Evolutionary conservation across 2,797 vertebrate genomes (phyloP).

Genomic region (Chrosomus eos): DNA sequence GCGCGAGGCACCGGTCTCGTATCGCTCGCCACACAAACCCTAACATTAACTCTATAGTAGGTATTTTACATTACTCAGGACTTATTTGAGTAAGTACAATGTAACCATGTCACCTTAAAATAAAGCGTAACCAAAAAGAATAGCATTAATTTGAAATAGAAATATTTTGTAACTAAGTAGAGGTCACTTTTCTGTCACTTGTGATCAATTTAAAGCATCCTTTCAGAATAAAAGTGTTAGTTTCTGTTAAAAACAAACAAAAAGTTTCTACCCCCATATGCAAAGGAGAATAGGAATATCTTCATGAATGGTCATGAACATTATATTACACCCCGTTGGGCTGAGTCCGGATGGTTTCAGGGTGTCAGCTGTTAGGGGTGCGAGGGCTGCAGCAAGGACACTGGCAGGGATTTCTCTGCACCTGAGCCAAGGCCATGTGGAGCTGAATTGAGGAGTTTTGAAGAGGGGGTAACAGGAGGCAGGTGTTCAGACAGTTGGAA

Average conservation of each 20-base stretch:
- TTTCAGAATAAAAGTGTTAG: neutral
- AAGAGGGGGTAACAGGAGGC: constrained; percentile 49
- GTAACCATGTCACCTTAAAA: too few relatives aligned
- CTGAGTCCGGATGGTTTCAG: constrained; percentile 34
- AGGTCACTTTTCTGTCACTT: neutral
- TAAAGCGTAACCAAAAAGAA: neutral
- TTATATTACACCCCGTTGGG: neutral
- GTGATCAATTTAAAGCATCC: neutral
- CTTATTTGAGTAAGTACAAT: too few relatives aligned
- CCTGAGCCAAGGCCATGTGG: constrained; percentile 46
- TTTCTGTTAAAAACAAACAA: neutral
- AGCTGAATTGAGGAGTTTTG: neutral
- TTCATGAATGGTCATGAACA: neutral
- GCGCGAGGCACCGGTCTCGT: too few relatives aligned
- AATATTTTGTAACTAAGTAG: neutral
- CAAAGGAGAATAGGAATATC: neutral
- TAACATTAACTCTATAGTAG: too few relatives aligned
- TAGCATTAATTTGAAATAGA: neutral
- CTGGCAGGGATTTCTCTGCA: constrained; percentile 36
- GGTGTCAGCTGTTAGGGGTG: constrained; percentile 51
- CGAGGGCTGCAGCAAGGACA: constrained; percentile 25
- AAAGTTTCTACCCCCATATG: neutral
- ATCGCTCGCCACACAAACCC: too few relatives aligned
- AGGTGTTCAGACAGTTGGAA: constrained; percentile 67
- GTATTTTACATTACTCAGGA: too few relatives aligned